Evolutionary conservation across 1,140 invertebrate genomes (phyloP), one percentile per base, ranked within the genome.

Genomic region (Nephila pilipes): DNA sequence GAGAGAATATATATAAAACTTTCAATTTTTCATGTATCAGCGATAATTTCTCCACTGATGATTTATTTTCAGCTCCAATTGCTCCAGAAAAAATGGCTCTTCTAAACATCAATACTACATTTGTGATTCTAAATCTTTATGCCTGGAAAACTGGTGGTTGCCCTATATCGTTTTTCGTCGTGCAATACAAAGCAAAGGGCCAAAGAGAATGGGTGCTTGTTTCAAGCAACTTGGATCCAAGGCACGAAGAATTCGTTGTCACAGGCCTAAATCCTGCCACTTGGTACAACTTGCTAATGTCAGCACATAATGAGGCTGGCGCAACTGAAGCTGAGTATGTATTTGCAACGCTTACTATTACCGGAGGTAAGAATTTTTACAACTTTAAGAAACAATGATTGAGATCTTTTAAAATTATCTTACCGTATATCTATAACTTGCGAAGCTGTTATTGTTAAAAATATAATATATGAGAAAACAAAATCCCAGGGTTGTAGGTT

Each of bases 271-370:
- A 98, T 94, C 98, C 98, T 0, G 98, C 98, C 12, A 98, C 97
- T 22, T 99, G 98, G 98, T 99, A 99, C 95, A 97, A 98, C 93
- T 95, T 96, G 94, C 97, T 97, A 93, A 97, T 99, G 85, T 98
- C 97, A 0, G 98, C 98, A 0, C 97, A 98, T 95, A 99, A 99
- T 95, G 98, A 98, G 95, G 98, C 98, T 0, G 98, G 98, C 0
- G 97, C 97, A 80, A 98, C 98, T 0, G 97, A 97, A 58, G 97
- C 97, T 0, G 96, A 98, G n/a, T 98, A 99, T 95, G 98, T 98
- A 93, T 97, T 97, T 95, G 96, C 96, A 58, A 97, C 97, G 18
- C 95, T 96, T 55, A 96, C 95, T 1, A 95, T 95, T 90, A 96
- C 96, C 87, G 97, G 97, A 93, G 96, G 96, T 96, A 95, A 95